Percentiles rank a stretch among this genome's conserved stretches.
Conservation (phyloP, 92 coral and sea anemone species). For the Ricordea florida region DNA sequence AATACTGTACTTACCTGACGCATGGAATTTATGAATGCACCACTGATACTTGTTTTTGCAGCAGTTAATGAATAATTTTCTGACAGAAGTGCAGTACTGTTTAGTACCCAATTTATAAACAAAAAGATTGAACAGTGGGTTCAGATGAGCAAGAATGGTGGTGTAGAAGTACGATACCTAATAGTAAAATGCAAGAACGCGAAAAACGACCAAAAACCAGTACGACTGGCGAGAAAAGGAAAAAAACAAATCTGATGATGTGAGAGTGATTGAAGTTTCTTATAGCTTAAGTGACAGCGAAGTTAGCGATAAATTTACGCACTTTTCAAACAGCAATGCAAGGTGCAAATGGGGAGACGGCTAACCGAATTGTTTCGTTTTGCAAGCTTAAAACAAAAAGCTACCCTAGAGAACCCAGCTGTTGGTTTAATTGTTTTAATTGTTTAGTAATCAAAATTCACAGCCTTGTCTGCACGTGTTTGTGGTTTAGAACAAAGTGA, state of each 20-base stretch:
- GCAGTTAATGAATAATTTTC: slow-evolving; percentile 33
- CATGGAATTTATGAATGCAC: slow-evolving; percentile 1
- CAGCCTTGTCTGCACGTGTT: too few relatives aligned
- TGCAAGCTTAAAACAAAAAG: too few relatives aligned
- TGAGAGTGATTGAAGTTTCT: background rate
- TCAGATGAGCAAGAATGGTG: slow-evolving; percentile 80
- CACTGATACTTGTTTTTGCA: background rate
- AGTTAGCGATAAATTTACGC: background rate
- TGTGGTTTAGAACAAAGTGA: too few relatives aligned
- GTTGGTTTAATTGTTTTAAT: too few relatives aligned
- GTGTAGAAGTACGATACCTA: slow-evolving; percentile 74
- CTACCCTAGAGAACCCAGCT: too few relatives aligned
- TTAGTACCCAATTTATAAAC: slow-evolving; percentile 74
- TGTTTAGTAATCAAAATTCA: too few relatives aligned
- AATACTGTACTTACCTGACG: slow-evolving; percentile 13
- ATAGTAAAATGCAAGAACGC: slow-evolving; percentile 56
- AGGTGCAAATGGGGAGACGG: too few relatives aligned
- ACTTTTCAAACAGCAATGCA: too few relatives aligned
- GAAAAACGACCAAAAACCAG: slow-evolving; percentile 59
- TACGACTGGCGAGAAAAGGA: slow-evolving; percentile 50
- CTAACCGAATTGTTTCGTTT: too few relatives aligned
- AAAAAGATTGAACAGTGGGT: slow-evolving; percentile 79
- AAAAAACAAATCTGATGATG: background rate
- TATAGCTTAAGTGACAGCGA: background rate
- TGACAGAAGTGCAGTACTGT: slow-evolving; percentile 74